phyloP scores from a whole-genome alignment of 2,113 vertebrate genomes.

The Phodopus roborovskii region DNA sequence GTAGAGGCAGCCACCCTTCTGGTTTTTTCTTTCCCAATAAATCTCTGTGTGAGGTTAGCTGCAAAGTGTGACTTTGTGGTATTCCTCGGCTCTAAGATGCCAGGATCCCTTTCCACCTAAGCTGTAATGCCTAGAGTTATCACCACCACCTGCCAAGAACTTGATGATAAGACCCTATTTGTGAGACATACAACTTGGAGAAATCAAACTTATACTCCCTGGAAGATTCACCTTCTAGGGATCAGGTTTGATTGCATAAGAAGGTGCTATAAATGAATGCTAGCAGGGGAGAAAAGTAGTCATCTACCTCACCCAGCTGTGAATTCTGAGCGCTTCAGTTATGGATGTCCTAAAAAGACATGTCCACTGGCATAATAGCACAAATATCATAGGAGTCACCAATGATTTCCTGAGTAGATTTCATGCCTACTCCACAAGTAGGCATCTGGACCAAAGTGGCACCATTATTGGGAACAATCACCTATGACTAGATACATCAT shows the following conservation, averaged over 20 bases:
- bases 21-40: no score
- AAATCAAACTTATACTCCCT: not conserved
- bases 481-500: not conserved
- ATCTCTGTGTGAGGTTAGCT: no score
- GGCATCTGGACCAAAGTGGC: no score
- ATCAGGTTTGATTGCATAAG: no score
- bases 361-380: not conserved
- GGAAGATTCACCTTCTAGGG: not conserved
- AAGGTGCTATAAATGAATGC: no score
- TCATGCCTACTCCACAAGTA: not conserved
- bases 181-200: not conserved
- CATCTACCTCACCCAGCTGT: not conserved
- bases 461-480: not conserved
- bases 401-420: not conserved
- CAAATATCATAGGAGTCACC: not conserved
- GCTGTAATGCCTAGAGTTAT: no score
- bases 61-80: not conserved
- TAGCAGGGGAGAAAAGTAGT: not conserved
- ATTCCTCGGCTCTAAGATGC: not conserved
- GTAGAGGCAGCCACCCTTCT: no score
- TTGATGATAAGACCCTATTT: not conserved
- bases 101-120: not conserved
- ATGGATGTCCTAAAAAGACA: not conserved
- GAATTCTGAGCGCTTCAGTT: not conserved
- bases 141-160: no score